Evolutionary conservation across 2,888 invertebrate genomes (phyloP).

Genomic region (Drosophila niveifrons): DNA sequence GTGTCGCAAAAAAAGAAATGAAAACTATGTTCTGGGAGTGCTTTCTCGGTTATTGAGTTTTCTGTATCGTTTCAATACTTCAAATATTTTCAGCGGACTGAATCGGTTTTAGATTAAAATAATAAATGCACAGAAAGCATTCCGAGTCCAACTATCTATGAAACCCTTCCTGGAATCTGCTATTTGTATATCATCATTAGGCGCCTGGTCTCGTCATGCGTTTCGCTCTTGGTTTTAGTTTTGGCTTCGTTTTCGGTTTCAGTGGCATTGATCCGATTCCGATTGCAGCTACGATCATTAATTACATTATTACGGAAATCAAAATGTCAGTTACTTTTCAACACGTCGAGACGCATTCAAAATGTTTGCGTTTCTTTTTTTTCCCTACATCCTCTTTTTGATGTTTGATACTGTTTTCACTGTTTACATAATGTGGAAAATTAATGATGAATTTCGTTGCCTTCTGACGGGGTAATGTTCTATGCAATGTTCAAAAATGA

Average conservation of each 20-base stretch:
- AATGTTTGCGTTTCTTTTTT: slow-evolving; percentile 62
- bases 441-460: slow-evolving; percentile 72
- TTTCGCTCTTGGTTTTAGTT: slow-evolving; percentile 1
- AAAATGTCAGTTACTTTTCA: slow-evolving; percentile 80
- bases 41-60: slow-evolving; percentile 78
- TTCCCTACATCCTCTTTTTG: slow-evolving; percentile 16
- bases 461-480: slow-evolving; percentile 42
- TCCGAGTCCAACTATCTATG: too few relatives aligned
- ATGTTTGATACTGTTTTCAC: slow-evolving; percentile 20
- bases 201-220: slow-evolving; percentile 26
- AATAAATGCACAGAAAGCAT: too few relatives aligned
- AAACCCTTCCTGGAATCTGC: slow-evolving; percentile 57
- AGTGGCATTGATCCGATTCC: slow-evolving; percentile 69
- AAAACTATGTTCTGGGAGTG: slow-evolving; percentile 54
- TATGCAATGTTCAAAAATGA: slow-evolving; percentile 60
- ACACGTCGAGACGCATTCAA: slow-evolving; percentile 47
- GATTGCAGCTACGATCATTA: slow-evolving; percentile 68
- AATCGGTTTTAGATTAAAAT: background rate
- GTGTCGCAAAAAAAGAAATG: slow-evolving; percentile 53
- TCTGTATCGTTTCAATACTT: slow-evolving; percentile 5
- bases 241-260: slow-evolving; percentile 6
- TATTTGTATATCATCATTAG: slow-evolving; percentile 81
- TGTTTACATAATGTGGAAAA: slow-evolving; percentile 80
- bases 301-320: slow-evolving; percentile 82
- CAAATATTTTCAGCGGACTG: background rate